These are phyloP conservation scores for Parasteatoda tepidariorum DNA, from an alignment of 1,140 invertebrate species.

Conservation along the genomic window DNA sequence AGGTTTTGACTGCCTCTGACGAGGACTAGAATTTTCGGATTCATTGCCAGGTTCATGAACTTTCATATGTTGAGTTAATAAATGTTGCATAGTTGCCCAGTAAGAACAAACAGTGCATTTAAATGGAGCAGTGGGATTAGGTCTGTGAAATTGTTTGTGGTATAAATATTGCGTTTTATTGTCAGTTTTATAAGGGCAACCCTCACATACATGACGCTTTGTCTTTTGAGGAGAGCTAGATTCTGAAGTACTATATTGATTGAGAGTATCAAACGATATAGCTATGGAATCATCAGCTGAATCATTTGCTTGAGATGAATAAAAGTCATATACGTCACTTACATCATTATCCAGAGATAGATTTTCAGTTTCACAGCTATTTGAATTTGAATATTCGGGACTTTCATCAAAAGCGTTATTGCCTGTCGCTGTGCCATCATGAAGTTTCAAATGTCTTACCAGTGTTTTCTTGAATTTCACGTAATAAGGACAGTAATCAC, in stretches of 20 bases:
- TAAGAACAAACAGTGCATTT: conserved; percentile 85
- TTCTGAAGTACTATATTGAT: conserved; percentile 13
- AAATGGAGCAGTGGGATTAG: conserved; percentile 73
- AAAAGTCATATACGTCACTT: conserved; percentile 11
- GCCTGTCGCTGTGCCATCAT: conserved; percentile 60
- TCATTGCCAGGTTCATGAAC: conserved; percentile 71
- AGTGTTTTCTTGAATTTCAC: conserved; percentile 66
- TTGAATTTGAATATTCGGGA: not conserved
- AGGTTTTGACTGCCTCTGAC: not conserved
- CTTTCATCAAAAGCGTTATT: not conserved
- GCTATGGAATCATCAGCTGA: conserved; percentile 46
- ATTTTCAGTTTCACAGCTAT: not conserved
- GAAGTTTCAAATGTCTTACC: conserved; percentile 68
- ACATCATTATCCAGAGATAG: not conserved
- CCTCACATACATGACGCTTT: conserved; percentile 74
- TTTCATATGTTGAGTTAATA: conserved; percentile 82
- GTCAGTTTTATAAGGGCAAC: conserved; percentile 84
- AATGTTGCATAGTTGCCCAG: conserved; percentile 82
- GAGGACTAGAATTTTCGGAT: not conserved
- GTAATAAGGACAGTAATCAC: conserved; percentile 77
- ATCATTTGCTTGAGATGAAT: conserved; percentile 19
- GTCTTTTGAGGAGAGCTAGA: conserved; percentile 21
- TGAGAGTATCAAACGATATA: conserved; percentile 41
- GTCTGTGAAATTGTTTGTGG: conserved; percentile 86
- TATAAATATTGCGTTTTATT: conserved; percentile 86